Evolutionary conservation across 2,888 invertebrate genomes (phyloP), one percentile per base, ranked within the genome.

Genomic region (Lithophane leautieri): DNA sequence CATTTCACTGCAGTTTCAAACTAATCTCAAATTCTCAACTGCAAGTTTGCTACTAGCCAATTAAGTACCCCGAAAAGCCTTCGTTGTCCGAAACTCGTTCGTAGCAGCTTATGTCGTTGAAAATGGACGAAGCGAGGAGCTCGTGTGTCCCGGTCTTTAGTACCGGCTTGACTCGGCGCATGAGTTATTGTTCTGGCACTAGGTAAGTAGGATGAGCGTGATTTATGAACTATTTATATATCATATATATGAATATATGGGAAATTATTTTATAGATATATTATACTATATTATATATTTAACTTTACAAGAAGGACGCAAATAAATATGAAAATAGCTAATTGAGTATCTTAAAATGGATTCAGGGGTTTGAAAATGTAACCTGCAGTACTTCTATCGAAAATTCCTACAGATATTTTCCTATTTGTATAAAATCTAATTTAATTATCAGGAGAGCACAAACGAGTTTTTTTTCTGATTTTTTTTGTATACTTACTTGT

Each of bases 161-260:
- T 79, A 73, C 73, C 79, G 74, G 81, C 61, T 78, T 81, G 84
- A 85, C 87, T 79, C 73, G 79, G 65, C 80, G 81, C 34, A 90
- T 94, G 92, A 94, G 86, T 92, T 93, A 94, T 93, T 91, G 91
- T 92, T 89, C 86, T 88, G 85, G 89, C 87, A 92, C 87, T 93
- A 85, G 91, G 92, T 93, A 91, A 93, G 90, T 90, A 90, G 91
- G 91, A 91, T 93, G 86, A 90, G 88, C 87, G 80, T 92, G 90
- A 91, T 90, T 91, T 90, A 90, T 89, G 78, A 77, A 81, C 71
- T n/a, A n/a, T n/a, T n/a, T n/a, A n/a, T n/a, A n/a, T n/a, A n/a
- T n/a, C n/a, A n/a, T n/a, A n/a, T n/a, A n/a, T n/a, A n/a, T n/a
- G 81, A 83, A 84, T 70, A 61, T 84, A 42, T 63, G 60, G 52